Percentiles rank a stretch among this genome's conserved stretches.
These are phyloP conservation scores for Diphyllodes magnificus DNA, from an alignment of 2,113 vertebrate genomes.

Conservation along the genomic window DNA sequence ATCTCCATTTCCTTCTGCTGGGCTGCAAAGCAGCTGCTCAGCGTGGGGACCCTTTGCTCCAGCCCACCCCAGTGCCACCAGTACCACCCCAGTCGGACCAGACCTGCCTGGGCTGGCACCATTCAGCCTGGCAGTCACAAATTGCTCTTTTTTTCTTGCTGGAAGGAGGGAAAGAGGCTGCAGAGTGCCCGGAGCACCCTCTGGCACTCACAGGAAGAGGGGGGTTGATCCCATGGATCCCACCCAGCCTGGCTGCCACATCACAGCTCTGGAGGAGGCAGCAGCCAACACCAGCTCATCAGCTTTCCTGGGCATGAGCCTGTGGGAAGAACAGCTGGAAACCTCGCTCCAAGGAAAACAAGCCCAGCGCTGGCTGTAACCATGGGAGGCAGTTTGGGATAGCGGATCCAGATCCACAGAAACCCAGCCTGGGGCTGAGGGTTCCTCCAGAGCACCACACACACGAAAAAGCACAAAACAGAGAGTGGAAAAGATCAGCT, in stretches of 20 bases:
- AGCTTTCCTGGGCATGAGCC: background rate
- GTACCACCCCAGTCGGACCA: background rate
- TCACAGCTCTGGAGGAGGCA: background rate
- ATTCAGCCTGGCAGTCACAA: background rate
- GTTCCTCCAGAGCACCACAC: background rate
- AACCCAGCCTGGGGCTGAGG: background rate
- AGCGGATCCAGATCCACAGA: background rate
- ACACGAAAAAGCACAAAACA: background rate
- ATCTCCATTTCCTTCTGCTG: background rate
- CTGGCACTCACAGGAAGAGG: accelerated
- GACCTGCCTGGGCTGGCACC: background rate
- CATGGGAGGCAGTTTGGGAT: background rate
- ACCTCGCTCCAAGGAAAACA: slow-evolving; percentile 41
- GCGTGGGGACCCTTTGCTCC: accelerated
- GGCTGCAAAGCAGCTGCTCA: background rate
- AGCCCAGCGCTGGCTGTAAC: background rate
- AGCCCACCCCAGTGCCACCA: background rate
- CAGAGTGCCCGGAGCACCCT: background rate
- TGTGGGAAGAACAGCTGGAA: background rate
- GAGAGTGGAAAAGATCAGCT: background rate
- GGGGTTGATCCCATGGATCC: background rate
- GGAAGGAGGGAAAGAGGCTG: background rate
- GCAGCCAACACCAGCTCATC: slow-evolving; percentile 13
- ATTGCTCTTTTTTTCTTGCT: background rate
- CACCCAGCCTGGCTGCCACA: slow-evolving; percentile 29